Evolutionary conservation across 2,888 invertebrate species (phyloP).

Genomic region (Caenorhabditis parvicauda): DNA sequence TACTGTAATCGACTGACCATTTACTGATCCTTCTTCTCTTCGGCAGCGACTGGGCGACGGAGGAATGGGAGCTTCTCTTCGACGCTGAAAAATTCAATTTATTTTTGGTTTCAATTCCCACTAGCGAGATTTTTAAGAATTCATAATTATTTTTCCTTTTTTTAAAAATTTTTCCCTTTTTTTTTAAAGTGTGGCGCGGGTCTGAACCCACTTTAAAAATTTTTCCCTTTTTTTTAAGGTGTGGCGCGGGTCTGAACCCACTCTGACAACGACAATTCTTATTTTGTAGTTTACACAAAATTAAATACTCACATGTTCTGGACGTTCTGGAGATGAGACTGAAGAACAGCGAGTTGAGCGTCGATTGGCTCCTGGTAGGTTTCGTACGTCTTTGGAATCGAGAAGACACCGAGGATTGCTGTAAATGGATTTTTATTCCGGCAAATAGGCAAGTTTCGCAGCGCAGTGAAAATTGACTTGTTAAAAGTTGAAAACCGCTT

Average conservation of each 20-base stretch:
- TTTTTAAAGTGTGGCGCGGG: neutral
- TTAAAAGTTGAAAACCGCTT: no score
- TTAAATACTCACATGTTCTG: slow-evolving; percentile 43
- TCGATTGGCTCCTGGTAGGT: slow-evolving; percentile 61
- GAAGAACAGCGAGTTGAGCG: slow-evolving; percentile 49
- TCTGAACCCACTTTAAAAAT: neutral
- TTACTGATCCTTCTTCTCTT: slow-evolving; percentile 51
- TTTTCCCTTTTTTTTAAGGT: neutral
- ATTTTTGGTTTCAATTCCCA: neutral
- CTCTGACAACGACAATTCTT: neutral
- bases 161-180: neutral
- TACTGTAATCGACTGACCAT: no score
- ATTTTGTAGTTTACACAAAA: slow-evolving; percentile 2
- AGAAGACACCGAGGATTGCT: slow-evolving; percentile 55
- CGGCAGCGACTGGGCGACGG: slow-evolving; percentile 38
- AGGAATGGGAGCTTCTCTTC: slow-evolving; percentile 60
- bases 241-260: neutral
- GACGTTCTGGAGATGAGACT: slow-evolving; percentile 55
- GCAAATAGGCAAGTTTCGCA: no score
- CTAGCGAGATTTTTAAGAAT: neutral
- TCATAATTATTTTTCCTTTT: neutral
- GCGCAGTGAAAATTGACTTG: no score
- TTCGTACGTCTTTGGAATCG: slow-evolving; percentile 60
- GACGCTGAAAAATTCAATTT: slow-evolving; percentile 42
- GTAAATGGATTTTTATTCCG: slow-evolving; percentile 10